These are phyloP conservation scores for Anguilla megastoma DNA, from an alignment of 2,797 vertebrate genomes.

Conservation along the genomic window DNA sequence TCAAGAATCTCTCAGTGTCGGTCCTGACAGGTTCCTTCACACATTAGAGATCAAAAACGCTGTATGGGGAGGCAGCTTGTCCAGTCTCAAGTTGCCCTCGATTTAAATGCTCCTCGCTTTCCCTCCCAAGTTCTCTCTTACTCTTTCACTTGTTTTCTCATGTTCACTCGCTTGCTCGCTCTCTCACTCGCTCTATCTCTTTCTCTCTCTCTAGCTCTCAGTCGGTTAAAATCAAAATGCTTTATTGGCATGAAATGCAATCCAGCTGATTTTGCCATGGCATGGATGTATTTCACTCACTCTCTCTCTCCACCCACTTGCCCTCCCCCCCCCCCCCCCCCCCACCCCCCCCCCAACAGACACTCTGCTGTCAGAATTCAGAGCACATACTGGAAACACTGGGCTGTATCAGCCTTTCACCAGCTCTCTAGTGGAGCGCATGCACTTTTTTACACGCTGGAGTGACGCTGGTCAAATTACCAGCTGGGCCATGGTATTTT, in stretches of 20 bases:
- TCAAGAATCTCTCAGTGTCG: slow-evolving; percentile 14
- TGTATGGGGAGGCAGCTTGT: slow-evolving; percentile 32
- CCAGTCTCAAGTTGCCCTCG: slow-evolving; percentile 32
- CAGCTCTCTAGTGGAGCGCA: not conserved
- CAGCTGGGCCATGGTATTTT: slow-evolving; percentile 43
- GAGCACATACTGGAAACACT: not conserved
- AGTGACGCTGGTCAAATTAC: not conserved
- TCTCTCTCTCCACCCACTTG: slow-evolving; percentile 1
- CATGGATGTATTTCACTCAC: slow-evolving; percentile 8
- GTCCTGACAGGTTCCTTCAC: slow-evolving; percentile 39
- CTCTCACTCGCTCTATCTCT: not conserved
- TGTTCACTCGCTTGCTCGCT: not conserved
- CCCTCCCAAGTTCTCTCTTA: slow-evolving; percentile 26
- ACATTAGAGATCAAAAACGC: slow-evolving; percentile 44
- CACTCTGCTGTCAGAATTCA: not conserved
- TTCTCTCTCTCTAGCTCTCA: not conserved
- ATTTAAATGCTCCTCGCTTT: slow-evolving; percentile 24
- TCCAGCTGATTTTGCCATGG: not conserved
- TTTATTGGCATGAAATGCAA: slow-evolving; percentile 9
- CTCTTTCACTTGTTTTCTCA: slow-evolving; percentile 6
- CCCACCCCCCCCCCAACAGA: not conserved
- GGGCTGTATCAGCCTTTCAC: not conserved
- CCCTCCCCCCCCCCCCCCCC: not conserved
- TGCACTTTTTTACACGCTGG: not conserved
- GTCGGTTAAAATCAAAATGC: not conserved